A percentile compares a stretch with the other conserved stretches of the same genome.
phyloP scores from a whole-genome alignment of 2,797 vertebrate genomes.

The Alca torda region DNA sequence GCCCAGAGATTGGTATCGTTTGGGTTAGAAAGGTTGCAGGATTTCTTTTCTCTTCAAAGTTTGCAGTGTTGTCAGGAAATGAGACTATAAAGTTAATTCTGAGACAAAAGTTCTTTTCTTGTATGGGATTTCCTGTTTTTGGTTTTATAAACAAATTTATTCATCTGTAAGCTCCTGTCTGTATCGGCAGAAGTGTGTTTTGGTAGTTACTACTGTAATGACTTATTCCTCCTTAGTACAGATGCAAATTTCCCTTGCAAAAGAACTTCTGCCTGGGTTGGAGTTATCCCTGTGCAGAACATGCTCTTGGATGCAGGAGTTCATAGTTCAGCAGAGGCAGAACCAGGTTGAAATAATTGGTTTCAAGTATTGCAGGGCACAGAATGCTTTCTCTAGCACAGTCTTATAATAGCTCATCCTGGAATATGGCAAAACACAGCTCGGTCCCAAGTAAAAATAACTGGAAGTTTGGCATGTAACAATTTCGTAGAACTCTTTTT shows the following conservation, averaged over 20 bases:
- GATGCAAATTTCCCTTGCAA: not conserved
- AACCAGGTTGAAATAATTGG: not conserved
- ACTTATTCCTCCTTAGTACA: not conserved
- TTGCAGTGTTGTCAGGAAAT: not conserved
- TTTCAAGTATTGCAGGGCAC: not conserved
- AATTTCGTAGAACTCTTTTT: conserved; percentile 40
- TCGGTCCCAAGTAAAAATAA: not conserved
- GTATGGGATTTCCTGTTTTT: conserved; percentile 39
- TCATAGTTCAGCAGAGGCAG: not conserved
- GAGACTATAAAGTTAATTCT: not conserved
- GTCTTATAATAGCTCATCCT: not conserved
- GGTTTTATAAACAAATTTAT: not conserved
- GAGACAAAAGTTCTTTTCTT: conserved; percentile 30
- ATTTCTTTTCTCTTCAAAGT: conserved; percentile 23
- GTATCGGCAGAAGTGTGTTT: not conserved
- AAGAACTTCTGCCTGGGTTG: not conserved
- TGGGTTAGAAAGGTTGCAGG: not conserved
- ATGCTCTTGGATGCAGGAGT: not conserved
- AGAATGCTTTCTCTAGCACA: not conserved
- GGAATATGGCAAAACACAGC: not conserved
- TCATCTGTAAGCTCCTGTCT: not conserved
- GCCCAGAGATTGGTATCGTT: not conserved
- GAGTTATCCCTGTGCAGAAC: not conserved
- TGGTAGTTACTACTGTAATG: not conserved
- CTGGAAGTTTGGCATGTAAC: not conserved